These are phyloP conservation scores for Andrena bucephala DNA, from an alignment of 2,888 invertebrate species.

Conservation along the genomic window DNA sequence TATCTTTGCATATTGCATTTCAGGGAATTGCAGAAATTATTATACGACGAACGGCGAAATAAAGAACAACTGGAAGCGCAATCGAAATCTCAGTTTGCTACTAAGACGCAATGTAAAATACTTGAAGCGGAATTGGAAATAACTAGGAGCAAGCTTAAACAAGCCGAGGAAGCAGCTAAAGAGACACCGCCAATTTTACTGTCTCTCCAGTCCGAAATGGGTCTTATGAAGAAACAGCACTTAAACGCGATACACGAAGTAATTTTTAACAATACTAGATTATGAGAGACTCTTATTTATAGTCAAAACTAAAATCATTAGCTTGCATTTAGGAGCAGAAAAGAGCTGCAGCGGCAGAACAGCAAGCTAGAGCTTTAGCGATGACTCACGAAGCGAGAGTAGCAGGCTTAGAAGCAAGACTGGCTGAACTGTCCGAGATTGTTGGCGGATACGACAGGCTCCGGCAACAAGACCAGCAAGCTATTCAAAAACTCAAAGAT, in stretches of 20 bases:
- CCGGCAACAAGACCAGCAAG: slow-evolving; percentile 90
- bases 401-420: slow-evolving; percentile 90
- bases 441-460: slow-evolving; percentile 92
- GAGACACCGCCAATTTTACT: slow-evolving; percentile 88
- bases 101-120: slow-evolving; percentile 85
- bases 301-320: neutral
- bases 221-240: slow-evolving; percentile 90
- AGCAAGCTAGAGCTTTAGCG: slow-evolving; percentile 89
- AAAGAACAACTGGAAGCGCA: slow-evolving; percentile 91
- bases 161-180: slow-evolving; percentile 88
- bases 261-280: slow-evolving; percentile 42
- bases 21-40: slow-evolving; percentile 92
- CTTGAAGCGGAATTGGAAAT: slow-evolving; percentile 89
- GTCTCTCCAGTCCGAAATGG: slow-evolving; percentile 91
- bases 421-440: slow-evolving; percentile 92
- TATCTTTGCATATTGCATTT: slow-evolving; percentile 67
- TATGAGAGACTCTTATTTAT: slow-evolving; percentile 20
- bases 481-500: slow-evolving; percentile 89
- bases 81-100: slow-evolving; percentile 85
- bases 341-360: slow-evolving; percentile 90
- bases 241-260: slow-evolving; percentile 89
- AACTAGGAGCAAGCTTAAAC: slow-evolving; percentile 88
- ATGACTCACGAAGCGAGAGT: slow-evolving; percentile 92
- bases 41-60: slow-evolving; percentile 90
- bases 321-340: slow-evolving; percentile 87